Evolutionary conservation across 2,113 vertebrate species (phyloP), one percentile per base, ranked within the genome.

Genomic region (Lepus timidus): DNA sequence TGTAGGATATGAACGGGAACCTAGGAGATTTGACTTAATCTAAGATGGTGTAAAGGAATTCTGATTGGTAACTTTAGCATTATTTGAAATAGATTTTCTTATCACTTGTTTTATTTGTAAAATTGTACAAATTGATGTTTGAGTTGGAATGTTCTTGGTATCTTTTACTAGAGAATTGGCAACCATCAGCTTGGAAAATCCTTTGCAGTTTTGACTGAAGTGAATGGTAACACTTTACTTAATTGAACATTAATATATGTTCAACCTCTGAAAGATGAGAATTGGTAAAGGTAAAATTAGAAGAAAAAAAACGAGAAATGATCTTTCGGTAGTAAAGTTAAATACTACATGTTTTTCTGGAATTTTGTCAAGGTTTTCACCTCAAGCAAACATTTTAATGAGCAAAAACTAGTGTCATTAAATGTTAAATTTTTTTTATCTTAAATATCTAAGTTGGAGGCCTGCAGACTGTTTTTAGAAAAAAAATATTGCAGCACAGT

Each of bases 51-150:
- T 44, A 68, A 8, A 61, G 68, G 44, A 52, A 65, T 6, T 65
- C 39, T 84, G 62, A 70, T 64, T 93, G 39, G 44, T 61, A 52
- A 52, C 4, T 78, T 52, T n/a, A 80, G 65, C 9, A 70, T 67
- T 87, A 51, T 78, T 67, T 76, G 58, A 64, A 89, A 64, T 79
- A 4, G 29, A 70, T 83, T 76, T 75, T 62, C 16, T 31, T 85
- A 25, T 91, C 13, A 64, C 91, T 93, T 82, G 61, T 70, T 88
- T 51, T 74, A 68, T 86, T 82, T 95, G 87, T 87, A 39, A 96
- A 90, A 25, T 94, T 91, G 62, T 44, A 64, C 23, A 61, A 29
- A 51, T 81, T 36, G 33, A 19, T 88, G 74, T 84, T 82, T 29
- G 17, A 31, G 58, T 80, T 96, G 78, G 61, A 80, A 85, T 44